A percentile compares a stretch with the other conserved stretches of the same genome.
These are phyloP conservation scores for Morpho achilles DNA, from an alignment of 2,888 invertebrate species.

Conservation along the genomic window DNA sequence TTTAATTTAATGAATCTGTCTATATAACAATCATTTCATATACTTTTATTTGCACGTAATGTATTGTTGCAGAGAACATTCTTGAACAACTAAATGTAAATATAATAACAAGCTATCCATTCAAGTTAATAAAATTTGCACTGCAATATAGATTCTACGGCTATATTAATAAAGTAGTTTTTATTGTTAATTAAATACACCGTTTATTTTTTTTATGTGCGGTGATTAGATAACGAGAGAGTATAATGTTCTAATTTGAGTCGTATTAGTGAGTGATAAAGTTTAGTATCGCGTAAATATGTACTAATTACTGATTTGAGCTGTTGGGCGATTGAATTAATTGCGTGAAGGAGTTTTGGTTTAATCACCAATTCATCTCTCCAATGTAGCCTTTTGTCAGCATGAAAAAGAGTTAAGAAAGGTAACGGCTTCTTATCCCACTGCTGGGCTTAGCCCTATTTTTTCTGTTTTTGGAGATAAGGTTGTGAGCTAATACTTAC, in stretches of 20 bases:
- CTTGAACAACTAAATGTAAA: constrained; percentile 6
- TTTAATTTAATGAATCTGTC: too few species aligned
- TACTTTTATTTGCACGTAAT: too few species aligned
- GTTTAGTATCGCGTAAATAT: background rate
- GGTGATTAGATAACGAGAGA: constrained; percentile 14
- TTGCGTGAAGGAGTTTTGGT: constrained; percentile 1
- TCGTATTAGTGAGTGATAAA: background rate
- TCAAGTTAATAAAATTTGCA: constrained; percentile 1
- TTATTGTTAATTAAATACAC: background rate
- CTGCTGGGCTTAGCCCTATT: too few species aligned
- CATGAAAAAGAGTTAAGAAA: too few species aligned
- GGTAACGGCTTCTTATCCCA: too few species aligned
- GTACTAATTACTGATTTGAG: constrained; percentile 12
- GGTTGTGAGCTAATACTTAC: too few species aligned
- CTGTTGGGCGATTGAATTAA: constrained; percentile 15
- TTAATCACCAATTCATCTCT: background rate
- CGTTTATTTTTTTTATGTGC: constrained; percentile 6
- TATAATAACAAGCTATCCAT: background rate
- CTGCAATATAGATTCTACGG: constrained; percentile 5
- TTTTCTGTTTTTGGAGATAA: too few species aligned
- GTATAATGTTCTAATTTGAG: background rate
- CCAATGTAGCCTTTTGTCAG: too few species aligned
- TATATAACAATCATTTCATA: too few species aligned
- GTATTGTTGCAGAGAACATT: background rate
- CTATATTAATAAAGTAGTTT: constrained; percentile 1